Percentiles rank a stretch among this genome's conserved stretches.
phyloP scores from a whole-genome alignment of 2,113 vertebrate genomes.

The Carassius carassius region DNA sequence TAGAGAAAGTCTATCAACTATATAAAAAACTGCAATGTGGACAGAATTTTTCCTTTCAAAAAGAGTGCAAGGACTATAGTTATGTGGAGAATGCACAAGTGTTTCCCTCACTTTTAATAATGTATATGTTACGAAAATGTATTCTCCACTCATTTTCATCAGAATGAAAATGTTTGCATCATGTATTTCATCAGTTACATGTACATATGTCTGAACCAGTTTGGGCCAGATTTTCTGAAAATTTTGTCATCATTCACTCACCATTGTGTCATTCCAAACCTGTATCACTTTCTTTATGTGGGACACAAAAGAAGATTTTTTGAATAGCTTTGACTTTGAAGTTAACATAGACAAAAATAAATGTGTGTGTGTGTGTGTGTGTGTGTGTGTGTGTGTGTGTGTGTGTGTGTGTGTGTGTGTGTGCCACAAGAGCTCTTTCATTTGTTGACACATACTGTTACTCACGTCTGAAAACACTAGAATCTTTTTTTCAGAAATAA shows the following conservation, averaged over 20 bases:
- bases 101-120: neutral
- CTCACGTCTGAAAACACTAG: neutral
- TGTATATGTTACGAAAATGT: neutral
- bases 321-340: neutral
- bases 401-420: neutral
- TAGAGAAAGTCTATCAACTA: conserved; percentile 61
- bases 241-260: neutral
- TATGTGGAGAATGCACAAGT: neutral
- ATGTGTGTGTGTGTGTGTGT: neutral
- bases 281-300: neutral
- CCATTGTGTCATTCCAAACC: neutral
- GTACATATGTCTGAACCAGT: neutral
- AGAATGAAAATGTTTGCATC: neutral
- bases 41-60: neutral
- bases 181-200: neutral
- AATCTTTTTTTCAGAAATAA: neutral
- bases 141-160: neutral
- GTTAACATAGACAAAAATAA: neutral
- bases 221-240: neutral
- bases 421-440: neutral
- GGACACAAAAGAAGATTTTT: neutral
- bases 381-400: neutral
- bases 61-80: neutral
- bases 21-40: conserved; percentile 53
- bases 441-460: neutral